phyloP scores from a whole-genome alignment of 2,888 invertebrate species.

The Parapristionchus giblindavisi region DNA sequence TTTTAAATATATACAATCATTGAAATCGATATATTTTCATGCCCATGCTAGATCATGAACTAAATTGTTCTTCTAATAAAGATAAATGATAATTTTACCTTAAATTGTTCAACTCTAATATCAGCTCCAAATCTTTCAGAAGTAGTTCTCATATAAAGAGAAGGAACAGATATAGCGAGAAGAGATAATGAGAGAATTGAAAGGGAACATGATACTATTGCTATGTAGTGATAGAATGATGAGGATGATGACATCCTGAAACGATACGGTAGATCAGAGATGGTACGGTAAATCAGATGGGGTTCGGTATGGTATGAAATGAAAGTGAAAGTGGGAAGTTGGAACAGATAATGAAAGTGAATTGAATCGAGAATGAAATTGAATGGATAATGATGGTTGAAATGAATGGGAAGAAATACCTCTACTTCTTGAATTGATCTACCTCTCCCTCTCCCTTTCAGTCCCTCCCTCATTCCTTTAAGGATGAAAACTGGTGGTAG shows the following conservation, averaged over 20 bases:
- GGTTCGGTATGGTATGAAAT: no score
- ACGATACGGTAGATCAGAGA: no score
- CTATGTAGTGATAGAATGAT: slow-evolving; percentile 40
- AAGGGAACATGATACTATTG: slow-evolving; percentile 39
- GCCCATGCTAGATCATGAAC: neutral
- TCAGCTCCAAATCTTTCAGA: slow-evolving; percentile 33
- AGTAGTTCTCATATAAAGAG: slow-evolving; percentile 34
- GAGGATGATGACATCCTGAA: slow-evolving; percentile 36
- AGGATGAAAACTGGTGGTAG: no score
- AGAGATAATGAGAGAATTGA: slow-evolving; percentile 39
- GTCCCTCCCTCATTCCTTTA: no score
- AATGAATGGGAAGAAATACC: no score
- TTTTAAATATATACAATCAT: neutral
- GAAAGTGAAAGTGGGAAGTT: no score
- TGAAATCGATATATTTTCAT: neutral
- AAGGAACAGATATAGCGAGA: slow-evolving; percentile 42
- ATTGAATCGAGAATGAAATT: no score
- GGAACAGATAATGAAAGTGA: no score
- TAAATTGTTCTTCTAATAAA: neutral
- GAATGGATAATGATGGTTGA: no score
- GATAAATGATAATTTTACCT: slow-evolving; percentile 35
- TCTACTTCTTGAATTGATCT: no score
- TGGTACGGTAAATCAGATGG: no score
- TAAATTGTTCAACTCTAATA: slow-evolving; percentile 38
- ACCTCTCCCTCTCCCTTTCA: no score